These are phyloP conservation scores for Ramphastos sulfuratus DNA, from an alignment of 2,113 vertebrate species.

Conservation along the genomic window DNA sequence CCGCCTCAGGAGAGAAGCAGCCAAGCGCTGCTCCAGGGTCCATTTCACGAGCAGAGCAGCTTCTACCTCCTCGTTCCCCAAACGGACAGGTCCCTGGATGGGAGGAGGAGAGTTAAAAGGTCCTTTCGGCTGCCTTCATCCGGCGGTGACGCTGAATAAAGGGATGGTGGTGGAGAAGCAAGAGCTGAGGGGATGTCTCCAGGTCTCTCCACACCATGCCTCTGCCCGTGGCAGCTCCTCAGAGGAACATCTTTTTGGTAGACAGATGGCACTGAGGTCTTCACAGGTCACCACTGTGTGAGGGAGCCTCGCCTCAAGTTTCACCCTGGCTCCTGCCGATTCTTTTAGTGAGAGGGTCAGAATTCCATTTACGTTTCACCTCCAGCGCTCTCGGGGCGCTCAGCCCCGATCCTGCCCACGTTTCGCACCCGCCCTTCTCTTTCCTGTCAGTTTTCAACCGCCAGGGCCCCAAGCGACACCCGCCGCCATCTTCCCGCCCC, in stretches of 20 bases:
- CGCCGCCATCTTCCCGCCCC: not conserved
- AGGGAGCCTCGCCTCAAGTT: not conserved
- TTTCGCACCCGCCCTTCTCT: not conserved
- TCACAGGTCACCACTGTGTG: rapidly evolving
- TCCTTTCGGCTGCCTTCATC: not conserved
- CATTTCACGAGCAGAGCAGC: not conserved
- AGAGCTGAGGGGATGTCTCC: not conserved
- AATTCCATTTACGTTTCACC: not conserved
- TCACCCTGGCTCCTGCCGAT: not conserved
- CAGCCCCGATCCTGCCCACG: not conserved
- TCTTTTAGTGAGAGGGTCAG: not conserved
- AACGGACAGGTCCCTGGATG: rapidly evolving
- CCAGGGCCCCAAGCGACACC: rapidly evolving
- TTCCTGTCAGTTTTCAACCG: rapidly evolving
- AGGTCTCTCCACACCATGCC: not conserved
- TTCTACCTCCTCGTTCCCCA: not conserved
- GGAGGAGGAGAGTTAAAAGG: not conserved
- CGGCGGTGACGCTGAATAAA: not conserved
- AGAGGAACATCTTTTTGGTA: not conserved
- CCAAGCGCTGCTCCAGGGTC: not conserved
- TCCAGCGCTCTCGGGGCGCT: not conserved
- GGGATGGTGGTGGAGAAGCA: not conserved
- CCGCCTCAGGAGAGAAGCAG: not conserved
- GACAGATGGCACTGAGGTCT: not conserved
- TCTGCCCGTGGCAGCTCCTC: rapidly evolving